Conservation (phyloP, 2,888 invertebrate genomes). For the Sminthurinus aureus region DNA sequence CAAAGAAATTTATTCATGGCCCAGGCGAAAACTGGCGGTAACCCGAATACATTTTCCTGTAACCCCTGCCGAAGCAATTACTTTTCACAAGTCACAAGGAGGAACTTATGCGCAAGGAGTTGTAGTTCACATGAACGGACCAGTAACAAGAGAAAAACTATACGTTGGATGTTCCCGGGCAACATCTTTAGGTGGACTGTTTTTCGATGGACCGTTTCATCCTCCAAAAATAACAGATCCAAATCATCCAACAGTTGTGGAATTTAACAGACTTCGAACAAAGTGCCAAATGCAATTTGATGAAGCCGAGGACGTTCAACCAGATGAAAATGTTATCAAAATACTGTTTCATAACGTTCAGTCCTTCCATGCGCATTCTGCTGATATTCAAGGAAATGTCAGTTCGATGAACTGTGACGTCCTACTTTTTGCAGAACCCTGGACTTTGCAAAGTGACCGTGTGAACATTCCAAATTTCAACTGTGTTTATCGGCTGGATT, state of each 20-base stretch:
- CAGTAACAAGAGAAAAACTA: not conserved
- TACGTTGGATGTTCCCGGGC: slow-evolving; percentile 1
- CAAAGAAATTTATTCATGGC: not conserved
- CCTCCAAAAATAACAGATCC: not conserved
- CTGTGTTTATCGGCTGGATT: no score
- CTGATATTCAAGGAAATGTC: no score
- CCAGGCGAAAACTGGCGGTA: not conserved
- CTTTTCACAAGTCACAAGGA: slow-evolving; percentile 53
- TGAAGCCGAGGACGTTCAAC: not conserved
- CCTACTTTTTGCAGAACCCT: no score
- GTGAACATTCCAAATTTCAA: no score
- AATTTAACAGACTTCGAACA: not conserved
- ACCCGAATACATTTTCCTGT: slow-evolving; percentile 50
- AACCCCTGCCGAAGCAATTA: slow-evolving; percentile 43
- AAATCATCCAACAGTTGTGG: not conserved
- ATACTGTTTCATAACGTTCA: no score
- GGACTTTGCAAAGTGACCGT: no score
- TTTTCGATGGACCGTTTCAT: not conserved
- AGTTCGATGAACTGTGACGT: no score
- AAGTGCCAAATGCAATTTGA: not conserved
- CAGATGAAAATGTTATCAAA: not conserved
- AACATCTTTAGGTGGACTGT: not conserved
- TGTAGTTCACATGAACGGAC: slow-evolving; percentile 21
- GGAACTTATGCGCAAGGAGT: not conserved
- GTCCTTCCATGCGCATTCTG: no score